Conservation (phyloP, 1,140 invertebrate species). For the Drosophila pachea region DNA sequence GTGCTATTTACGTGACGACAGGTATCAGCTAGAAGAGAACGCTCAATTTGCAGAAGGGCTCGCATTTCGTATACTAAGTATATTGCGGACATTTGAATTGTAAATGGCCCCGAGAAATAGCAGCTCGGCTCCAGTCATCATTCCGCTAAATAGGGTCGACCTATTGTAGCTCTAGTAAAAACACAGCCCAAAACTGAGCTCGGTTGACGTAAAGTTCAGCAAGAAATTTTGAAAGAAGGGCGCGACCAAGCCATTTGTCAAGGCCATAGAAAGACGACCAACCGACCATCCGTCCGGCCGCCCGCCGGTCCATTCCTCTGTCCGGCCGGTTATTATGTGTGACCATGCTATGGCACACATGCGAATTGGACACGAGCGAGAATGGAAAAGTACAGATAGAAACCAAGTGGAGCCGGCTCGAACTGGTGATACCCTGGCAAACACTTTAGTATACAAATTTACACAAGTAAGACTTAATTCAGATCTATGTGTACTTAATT, state of each 20-base stretch:
- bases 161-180: not conserved
- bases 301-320: not conserved
- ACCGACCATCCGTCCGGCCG: too few relatives aligned
- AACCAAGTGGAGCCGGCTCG: not conserved
- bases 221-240: constrained; percentile 18
- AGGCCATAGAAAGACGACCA: constrained; percentile 5
- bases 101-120: not conserved
- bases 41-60: not conserved
- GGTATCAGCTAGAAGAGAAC: not conserved
- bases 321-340: constrained; percentile 20
- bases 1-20: too few relatives aligned
- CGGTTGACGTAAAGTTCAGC: constrained; percentile 14
- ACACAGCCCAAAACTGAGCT: not conserved
- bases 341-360: constrained; percentile 16
- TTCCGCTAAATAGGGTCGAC: not conserved
- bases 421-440: constrained; percentile 2
- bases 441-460: not conserved
- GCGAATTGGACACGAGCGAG: not conserved
- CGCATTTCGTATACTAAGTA: not conserved
- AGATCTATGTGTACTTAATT: constrained; percentile 6
- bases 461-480: not conserved
- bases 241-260: constrained; percentile 22
- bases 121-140: not conserved
- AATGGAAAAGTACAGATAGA: not conserved
- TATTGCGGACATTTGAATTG: not conserved